phyloP scores from a whole-genome alignment of 2,797 vertebrate genomes.

The Poecilia velifera region DNA sequence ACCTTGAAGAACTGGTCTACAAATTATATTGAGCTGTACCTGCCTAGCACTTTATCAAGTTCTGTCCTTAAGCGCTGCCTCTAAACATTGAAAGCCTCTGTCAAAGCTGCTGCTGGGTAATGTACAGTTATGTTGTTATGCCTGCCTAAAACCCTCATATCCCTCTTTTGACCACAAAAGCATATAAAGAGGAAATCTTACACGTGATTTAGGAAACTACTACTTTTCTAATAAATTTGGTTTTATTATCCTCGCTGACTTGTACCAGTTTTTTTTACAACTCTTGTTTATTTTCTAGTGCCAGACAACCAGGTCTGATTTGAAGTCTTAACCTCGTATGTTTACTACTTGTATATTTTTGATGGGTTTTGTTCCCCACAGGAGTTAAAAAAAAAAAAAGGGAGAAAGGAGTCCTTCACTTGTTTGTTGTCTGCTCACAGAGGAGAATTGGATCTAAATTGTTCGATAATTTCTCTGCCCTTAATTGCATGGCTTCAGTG shows the following conservation, averaged over 20 bases:
- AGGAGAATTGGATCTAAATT: conserved; percentile 62
- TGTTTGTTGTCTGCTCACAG: conserved; percentile 36
- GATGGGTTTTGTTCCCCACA: conserved; percentile 27
- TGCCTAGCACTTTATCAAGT: too few relatives aligned
- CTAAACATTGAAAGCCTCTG: not conserved
- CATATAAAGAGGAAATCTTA: conserved; percentile 36
- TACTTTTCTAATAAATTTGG: conserved; percentile 29
- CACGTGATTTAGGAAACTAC: conserved; percentile 37
- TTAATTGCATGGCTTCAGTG: conserved; percentile 74
- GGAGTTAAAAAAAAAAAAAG: not conserved
- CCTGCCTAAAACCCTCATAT: conserved; percentile 30
- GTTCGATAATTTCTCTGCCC: conserved; percentile 64
- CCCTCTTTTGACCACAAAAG: conserved; percentile 29
- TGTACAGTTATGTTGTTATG: conserved; percentile 31
- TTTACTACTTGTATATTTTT: conserved; percentile 18
- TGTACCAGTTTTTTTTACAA: conserved; percentile 32
- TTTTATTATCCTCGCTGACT: conserved; percentile 26
- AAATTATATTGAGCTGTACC: too few relatives aligned
- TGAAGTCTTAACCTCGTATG: not conserved
- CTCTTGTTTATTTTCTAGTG: conserved; percentile 19
- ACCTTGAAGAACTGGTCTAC: not conserved
- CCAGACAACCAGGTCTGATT: conserved; percentile 39
- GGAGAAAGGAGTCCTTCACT: conserved; percentile 15
- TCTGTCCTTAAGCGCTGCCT: not conserved
- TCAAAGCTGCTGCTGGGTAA: not conserved